A percentile compares a stretch with the other conserved stretches of the same genome.
These are phyloP conservation scores for Scaeva pyrastri DNA, from an alignment of 2,888 invertebrate species.

Conservation along the genomic window DNA sequence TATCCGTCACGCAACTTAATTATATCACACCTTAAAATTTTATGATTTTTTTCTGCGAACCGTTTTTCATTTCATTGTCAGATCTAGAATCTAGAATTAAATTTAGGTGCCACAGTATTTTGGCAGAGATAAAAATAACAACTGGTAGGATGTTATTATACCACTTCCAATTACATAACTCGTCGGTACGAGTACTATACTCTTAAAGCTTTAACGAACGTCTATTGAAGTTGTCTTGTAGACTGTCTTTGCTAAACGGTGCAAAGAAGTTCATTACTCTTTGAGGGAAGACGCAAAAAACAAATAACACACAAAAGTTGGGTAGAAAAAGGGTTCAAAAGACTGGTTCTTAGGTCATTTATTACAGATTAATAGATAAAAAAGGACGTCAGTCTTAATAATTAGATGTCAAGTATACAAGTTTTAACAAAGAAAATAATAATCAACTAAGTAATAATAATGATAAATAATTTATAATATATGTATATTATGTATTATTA, in stretches of 20 bases:
- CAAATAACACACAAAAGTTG: slow-evolving; percentile 15
- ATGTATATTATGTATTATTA: slow-evolving; percentile 1
- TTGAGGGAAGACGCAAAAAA: background rate
- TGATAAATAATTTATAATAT: background rate
- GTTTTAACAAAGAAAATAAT: slow-evolving; percentile 17
- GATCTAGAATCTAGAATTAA: background rate
- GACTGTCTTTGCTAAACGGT: background rate
- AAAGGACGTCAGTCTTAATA: slow-evolving; percentile 41
- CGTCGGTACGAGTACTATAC: no score
- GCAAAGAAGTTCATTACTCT: slow-evolving; percentile 42
- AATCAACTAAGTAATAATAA: background rate
- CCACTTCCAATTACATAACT: slow-evolving; percentile 48
- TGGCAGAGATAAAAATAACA: slow-evolving; percentile 45
- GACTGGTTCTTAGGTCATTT: slow-evolving; percentile 37
- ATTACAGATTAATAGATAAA: slow-evolving; percentile 38
- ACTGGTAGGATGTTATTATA: slow-evolving; percentile 46
- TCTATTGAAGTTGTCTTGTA: background rate
- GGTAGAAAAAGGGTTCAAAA: slow-evolving; percentile 20
- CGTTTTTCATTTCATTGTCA: slow-evolving; percentile 24
- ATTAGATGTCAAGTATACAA: slow-evolving; percentile 18
- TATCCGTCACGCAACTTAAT: slow-evolving; percentile 48
- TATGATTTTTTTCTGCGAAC: slow-evolving; percentile 32
- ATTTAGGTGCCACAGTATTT: slow-evolving; percentile 46
- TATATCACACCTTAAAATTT: slow-evolving; percentile 45
- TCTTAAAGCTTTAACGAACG: slow-evolving; percentile 53